Base-by-base conservation (phyloP, 2,888 invertebrate species). In the Panzeria rudis region DNA sequence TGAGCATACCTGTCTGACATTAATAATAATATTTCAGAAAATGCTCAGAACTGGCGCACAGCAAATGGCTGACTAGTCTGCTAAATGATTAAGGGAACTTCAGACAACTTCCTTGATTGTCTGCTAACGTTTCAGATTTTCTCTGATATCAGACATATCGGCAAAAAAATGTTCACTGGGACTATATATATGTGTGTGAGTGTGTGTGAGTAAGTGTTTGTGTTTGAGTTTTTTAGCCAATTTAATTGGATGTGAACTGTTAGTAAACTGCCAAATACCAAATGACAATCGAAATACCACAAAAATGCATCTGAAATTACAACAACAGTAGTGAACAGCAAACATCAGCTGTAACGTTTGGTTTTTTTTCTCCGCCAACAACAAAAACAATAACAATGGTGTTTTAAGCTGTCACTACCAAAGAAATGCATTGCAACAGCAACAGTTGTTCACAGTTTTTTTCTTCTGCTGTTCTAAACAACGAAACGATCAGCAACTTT, bases 221-320 rank as follows among this genome's bases (percentile, higher is more conserved):
- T 15, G 38, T 47, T 72, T 80, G 62, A 47, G 76, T 71, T 54
- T 84, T 73, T 54, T 75, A 85, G 47, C 81, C 85, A 85, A 85
- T 85, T 85, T 85, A 85, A 85, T 85, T 85, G 85, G 85, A 85
- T 85, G 85, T 85, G 85, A 85, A 85, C 85, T 85, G 81, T 82
- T 85, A 78, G 85, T 85, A 82, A 85, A 85, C 85, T 85, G 85
- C 85, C 85, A 85, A 85, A 85, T 85, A 85, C 85, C 85, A 78
- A 81, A 85, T 85, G 85, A 85, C 85, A 85, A 85, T 85, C 81
- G 85, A 81, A 81, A 78, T 82, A 71, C 77, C 64, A 85, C 73
- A 85, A 81, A 82, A 85, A 73, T 75, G 78, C 81, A 85, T 76
- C 81, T 64, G 76, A 77, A 77, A 64, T 77, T 64, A 64, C 69